Evolutionary conservation across 92 coral and sea anemone genomes (phyloP), one percentile per base, ranked within the genome.

Genomic region (Galaxea fascicularis): DNA sequence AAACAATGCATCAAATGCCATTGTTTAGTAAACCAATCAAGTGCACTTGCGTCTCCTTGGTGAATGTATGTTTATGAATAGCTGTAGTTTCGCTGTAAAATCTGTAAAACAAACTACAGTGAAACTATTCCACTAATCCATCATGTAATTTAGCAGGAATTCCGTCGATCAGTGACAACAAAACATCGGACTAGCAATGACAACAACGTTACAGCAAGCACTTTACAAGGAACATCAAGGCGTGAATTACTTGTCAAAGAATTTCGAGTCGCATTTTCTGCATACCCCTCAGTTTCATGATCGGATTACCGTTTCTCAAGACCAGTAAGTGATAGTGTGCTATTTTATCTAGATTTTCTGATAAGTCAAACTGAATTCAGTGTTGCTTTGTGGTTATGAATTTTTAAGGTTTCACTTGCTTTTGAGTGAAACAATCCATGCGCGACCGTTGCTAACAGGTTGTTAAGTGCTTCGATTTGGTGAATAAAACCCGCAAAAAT

Each of bases 231-330:
- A 89, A 59, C 92, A 87, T 28, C 91, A 82, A 56, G 98, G 98
- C 12, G 98, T 94, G 12, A 93, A 92, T 88, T 90, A 90, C 73
- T 90, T 95, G 71, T 95, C 98, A 52, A 92, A 89, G 94, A 95
- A 94, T 89, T 93, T 90, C 27, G 95, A 95, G 76, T 95, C 98
- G 27, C 87, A 92, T 84, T 90, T 91, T 56, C 67, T 95, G 16
- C 98, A 95, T 77, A 76, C 95, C 39, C 98, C 98, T 18, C 92
- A 88, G 66, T 60, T 87, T 53, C 89, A 91, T 45, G 98, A 95
- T 73, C 86, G 98, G 39, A 91, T 95, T 11, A 94, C 98, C 0
- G 91, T 90, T 59, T 91, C 93, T 13, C 98, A 95, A 63, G 84
- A 90, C 30, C 91, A 90, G 98, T 95, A 88, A 95, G 98, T 93